Evolutionary conservation across 2,797 vertebrate genomes (phyloP).

Genomic region (Macrochelys suwanniensis): DNA sequence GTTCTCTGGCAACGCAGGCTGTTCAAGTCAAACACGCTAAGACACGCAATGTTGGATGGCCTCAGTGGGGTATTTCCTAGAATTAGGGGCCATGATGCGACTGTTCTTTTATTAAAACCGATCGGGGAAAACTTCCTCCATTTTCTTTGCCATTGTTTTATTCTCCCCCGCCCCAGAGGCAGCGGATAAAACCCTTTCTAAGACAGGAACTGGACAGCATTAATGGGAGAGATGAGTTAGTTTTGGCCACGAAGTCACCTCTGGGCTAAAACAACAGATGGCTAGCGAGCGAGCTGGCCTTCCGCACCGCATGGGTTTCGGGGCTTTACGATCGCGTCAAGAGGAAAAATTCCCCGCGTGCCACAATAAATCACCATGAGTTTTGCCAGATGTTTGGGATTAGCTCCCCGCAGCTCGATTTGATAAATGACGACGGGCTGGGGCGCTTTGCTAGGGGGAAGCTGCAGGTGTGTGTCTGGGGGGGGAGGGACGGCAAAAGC

Average conservation of each 20-base stretch:
- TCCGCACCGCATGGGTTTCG: not conserved
- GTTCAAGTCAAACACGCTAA: not conserved
- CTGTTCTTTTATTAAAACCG: not conserved
- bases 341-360: not conserved
- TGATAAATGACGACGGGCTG: not conserved
- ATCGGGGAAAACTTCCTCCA: too few relatives aligned
- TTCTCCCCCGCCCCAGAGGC: too few relatives aligned
- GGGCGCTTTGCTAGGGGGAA: not conserved
- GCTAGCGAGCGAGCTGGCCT: not conserved
- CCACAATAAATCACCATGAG: not conserved
- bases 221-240: not conserved
- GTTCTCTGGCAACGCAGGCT: too few relatives aligned
- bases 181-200: not conserved
- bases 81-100: too few relatives aligned
- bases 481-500: not conserved
- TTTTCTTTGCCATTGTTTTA: not conserved
- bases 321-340: not conserved
- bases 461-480: not conserved
- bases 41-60: not conserved
- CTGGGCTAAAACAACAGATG: not conserved
- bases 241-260: not conserved
- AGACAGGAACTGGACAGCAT: not conserved
- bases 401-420: not conserved
- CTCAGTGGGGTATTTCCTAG: not conserved
- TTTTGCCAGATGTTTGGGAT: not conserved